Evolutionary conservation across 2,797 vertebrate species (phyloP).

Genomic region (Psittacula echo): DNA sequence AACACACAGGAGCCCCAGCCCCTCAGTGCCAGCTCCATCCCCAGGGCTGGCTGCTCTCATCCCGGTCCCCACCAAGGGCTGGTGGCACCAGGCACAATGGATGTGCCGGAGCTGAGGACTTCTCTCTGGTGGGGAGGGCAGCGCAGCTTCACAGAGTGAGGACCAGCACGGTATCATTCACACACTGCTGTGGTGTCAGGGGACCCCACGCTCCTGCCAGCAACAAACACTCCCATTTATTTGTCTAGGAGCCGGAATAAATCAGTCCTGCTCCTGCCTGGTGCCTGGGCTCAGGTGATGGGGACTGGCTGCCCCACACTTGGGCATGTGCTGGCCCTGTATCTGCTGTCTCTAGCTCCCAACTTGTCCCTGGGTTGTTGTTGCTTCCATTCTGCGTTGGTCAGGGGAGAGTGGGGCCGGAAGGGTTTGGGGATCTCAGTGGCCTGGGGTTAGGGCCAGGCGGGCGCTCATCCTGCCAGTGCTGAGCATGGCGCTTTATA

Average conservation of each 20-base stretch:
- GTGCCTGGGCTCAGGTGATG: neutral
- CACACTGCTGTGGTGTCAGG: neutral
- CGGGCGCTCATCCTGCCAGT: neutral
- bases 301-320: neutral
- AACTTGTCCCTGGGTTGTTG: neutral
- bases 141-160: neutral
- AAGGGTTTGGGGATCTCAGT: neutral
- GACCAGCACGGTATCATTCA: constrained; percentile 13
- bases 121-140: neutral
- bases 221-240: constrained; percentile 45
- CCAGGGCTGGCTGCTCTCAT: neutral
- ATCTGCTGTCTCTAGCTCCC: neutral
- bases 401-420: neutral
- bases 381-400: fast-evolving
- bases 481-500: constrained; percentile 8
- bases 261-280: constrained; percentile 14
- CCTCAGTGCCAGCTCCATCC: neutral
- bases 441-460: fast-evolving
- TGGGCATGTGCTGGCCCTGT: fast-evolving
- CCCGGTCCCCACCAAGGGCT: neutral
- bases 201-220: neutral
- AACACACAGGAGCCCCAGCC: fast-evolving
- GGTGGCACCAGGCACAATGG: neutral
- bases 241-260: constrained; percentile 2
- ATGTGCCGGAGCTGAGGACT: neutral